A percentile compares a stretch with the other conserved stretches of the same genome.
Evolutionary conservation across 2,888 invertebrate genomes (phyloP).

Genomic region (Notodonta dromedarius): DNA sequence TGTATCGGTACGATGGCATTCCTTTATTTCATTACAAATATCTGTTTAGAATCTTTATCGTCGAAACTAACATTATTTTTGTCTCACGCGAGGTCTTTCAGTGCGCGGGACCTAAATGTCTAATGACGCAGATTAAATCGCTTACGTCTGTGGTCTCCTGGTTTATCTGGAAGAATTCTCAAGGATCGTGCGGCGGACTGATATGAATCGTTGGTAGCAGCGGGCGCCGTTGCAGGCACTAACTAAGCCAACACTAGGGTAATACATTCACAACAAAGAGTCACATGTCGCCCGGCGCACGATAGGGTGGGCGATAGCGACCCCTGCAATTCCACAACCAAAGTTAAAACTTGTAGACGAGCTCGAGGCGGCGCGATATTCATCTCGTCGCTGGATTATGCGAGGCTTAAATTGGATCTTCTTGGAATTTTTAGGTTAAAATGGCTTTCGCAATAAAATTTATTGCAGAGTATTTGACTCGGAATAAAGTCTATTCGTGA

Average conservation of each 20-base stretch:
- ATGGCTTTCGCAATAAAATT: constrained; percentile 74
- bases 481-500: constrained; percentile 68
- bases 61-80: constrained; percentile 28
- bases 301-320: constrained; percentile 35
- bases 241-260: constrained; percentile 34
- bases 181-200: constrained; percentile 61
- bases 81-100: constrained; percentile 53
- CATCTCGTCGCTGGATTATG: constrained; percentile 72
- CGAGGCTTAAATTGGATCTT: constrained; percentile 76
- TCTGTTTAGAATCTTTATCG: constrained; percentile 47
- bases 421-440: constrained; percentile 75
- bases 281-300: constrained; percentile 28
- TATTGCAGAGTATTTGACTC: constrained; percentile 72
- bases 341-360: constrained; percentile 31
- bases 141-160: constrained; percentile 54
- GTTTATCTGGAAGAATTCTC: constrained; percentile 68
- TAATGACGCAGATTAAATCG: constrained; percentile 75
- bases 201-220: constrained; percentile 54
- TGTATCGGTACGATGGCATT: constrained; percentile 44
- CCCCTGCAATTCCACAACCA: constrained; percentile 17
- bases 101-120: constrained; percentile 46
- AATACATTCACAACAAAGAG: constrained; percentile 37
- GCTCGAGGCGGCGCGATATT: constrained; percentile 57
- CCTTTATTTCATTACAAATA: constrained; percentile 44
- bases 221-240: constrained; percentile 28